These are phyloP conservation scores for Philaethria dido DNA, from an alignment of 2,888 invertebrate genomes.

Conservation along the genomic window DNA sequence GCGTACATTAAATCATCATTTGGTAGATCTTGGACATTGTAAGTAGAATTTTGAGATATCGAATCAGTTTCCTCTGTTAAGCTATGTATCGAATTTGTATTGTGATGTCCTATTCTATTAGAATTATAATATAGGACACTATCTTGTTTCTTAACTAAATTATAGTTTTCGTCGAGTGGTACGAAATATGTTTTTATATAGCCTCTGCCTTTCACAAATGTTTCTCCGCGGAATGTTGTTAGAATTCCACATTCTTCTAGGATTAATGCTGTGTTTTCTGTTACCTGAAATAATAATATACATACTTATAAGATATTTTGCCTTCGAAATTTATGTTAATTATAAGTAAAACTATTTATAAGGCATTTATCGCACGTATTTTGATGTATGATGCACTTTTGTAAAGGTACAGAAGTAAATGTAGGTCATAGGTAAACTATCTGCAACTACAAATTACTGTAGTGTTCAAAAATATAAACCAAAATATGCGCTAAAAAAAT, in stretches of 20 bases:
- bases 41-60: constrained; percentile 51
- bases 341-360: too few species aligned
- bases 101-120: constrained; percentile 57
- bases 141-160: constrained; percentile 73
- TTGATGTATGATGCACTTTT: too few species aligned
- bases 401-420: too few species aligned
- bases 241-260: constrained; percentile 87
- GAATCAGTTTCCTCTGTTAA: constrained; percentile 49
- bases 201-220: constrained; percentile 88
- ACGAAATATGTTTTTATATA: constrained; percentile 89
- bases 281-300: constrained; percentile 75
- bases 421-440: too few species aligned
- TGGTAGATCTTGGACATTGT: constrained; percentile 51
- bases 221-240: constrained; percentile 88
- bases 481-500: too few species aligned
- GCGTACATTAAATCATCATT: constrained; percentile 36
- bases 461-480: too few species aligned
- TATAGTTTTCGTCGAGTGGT: constrained; percentile 85
- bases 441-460: too few species aligned
- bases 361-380: too few species aligned
- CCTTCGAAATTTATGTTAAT: too few species aligned
- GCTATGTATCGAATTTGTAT: constrained; percentile 52
- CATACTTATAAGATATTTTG: neutral
- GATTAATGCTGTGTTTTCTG: constrained; percentile 88
- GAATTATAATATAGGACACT: constrained; percentile 60